phyloP scores from a whole-genome alignment of 1,140 invertebrate genomes.

The Grapholita molesta region DNA sequence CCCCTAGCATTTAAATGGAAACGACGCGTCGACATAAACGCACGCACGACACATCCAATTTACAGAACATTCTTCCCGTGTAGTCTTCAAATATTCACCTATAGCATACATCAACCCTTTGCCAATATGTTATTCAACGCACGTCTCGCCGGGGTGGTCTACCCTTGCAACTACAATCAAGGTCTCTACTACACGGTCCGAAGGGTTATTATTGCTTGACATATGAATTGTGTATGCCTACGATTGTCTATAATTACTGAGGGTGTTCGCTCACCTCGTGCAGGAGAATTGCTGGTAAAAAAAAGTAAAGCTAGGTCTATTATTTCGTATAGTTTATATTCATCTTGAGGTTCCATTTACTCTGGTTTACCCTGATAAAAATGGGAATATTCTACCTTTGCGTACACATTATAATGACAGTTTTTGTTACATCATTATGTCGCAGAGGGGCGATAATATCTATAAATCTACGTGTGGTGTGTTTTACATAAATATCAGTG shows the following conservation, averaged over 20 bases:
- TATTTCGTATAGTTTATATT: neutral
- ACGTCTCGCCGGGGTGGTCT: constrained; percentile 48
- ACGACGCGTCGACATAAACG: neutral
- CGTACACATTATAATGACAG: neutral
- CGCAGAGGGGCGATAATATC: neutral
- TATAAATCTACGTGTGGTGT: neutral
- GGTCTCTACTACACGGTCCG: neutral
- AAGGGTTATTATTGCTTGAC: constrained; percentile 31
- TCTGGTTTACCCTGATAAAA: neutral
- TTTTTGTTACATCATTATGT: neutral
- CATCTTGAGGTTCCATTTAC: neutral
- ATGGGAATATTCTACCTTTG: neutral
- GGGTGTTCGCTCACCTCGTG: neutral
- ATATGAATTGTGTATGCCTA: constrained; percentile 28
- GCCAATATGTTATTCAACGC: constrained; percentile 30
- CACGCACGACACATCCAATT: neutral
- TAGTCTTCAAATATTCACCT: constrained; percentile 6
- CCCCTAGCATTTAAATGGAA: neutral
- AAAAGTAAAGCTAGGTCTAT: neutral
- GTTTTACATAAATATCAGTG: neutral
- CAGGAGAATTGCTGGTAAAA: neutral
- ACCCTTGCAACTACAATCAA: neutral
- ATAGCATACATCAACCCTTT: constrained; percentile 23
- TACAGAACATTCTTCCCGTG: neutral
- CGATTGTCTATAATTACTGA: constrained; percentile 20